These are phyloP conservation scores for Ceryle rudis DNA, from an alignment of 2,797 vertebrate species.

Conservation along the genomic window DNA sequence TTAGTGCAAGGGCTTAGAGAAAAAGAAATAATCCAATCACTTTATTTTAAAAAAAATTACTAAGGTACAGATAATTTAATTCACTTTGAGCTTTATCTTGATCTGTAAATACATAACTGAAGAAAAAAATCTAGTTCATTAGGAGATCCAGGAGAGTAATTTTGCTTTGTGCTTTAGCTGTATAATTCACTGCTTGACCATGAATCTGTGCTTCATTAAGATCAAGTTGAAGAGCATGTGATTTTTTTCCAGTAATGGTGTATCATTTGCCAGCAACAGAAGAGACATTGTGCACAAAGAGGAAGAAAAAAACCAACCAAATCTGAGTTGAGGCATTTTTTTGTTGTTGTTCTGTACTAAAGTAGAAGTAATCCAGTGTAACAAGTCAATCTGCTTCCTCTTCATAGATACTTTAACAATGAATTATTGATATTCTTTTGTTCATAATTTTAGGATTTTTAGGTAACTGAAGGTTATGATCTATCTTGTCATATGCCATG, in stretches of 20 bases:
- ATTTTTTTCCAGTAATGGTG: background rate
- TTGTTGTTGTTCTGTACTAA: background rate
- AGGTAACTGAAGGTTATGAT: constrained; percentile 24
- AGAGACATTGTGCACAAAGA: background rate
- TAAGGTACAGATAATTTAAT: background rate
- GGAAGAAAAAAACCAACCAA: background rate
- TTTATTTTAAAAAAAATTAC: background rate
- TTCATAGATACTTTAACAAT: constrained; percentile 29
- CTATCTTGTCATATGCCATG: constrained; percentile 38
- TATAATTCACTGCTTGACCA: background rate
- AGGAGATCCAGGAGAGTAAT: background rate
- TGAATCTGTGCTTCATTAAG: constrained; percentile 30
- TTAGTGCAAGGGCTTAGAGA: background rate
- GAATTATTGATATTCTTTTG: constrained; percentile 52
- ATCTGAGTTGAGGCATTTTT: background rate
- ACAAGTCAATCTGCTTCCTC: constrained; percentile 42
- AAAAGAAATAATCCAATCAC: background rate
- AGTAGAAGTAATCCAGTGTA: constrained; percentile 50
- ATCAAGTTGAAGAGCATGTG: background rate
- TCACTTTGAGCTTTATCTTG: background rate
- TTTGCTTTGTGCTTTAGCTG: background rate
- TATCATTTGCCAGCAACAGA: background rate
- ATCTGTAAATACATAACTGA: background rate
- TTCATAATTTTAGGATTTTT: constrained; percentile 46
- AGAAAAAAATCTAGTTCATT: background rate